These are phyloP conservation scores for Tethea ocularis DNA, from an alignment of 2,888 invertebrate species.

Conservation along the genomic window DNA sequence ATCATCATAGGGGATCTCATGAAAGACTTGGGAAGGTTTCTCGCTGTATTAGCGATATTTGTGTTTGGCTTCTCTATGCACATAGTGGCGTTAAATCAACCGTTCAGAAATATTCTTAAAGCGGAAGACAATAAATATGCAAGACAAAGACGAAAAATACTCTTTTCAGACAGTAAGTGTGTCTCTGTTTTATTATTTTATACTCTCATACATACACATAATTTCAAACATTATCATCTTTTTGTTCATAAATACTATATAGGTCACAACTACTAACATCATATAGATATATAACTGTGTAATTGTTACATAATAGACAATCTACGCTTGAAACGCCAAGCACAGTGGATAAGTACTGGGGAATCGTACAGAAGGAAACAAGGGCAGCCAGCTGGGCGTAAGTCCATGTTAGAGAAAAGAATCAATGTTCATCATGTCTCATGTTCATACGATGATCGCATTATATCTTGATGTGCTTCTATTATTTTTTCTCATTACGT, in stretches of 20 bases:
- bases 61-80: conserved; percentile 99
- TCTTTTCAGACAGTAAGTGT: conserved; percentile 90
- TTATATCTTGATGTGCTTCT: conserved; percentile 78
- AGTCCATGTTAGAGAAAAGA: conserved; percentile 71
- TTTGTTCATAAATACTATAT: too few relatives aligned
- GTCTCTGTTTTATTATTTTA: conserved; percentile 33
- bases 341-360: conserved; percentile 69
- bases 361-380: conserved; percentile 86
- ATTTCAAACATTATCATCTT: neutral
- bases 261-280: too few relatives aligned
- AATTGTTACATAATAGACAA: conserved; percentile 65
- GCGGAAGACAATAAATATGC: conserved; percentile 85
- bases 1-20: conserved; percentile 98
- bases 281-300: conserved; percentile 29
- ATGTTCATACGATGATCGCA: conserved; percentile 73
- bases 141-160: conserved; percentile 78
- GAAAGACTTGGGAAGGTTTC: conserved; percentile 97
- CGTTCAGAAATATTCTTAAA: conserved; percentile 88
- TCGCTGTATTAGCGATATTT: conserved; percentile 98
- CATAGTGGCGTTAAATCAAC: conserved; percentile 97
- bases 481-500: conserved; percentile 55
- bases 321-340: conserved; percentile 75
- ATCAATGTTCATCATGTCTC: conserved; percentile 41
- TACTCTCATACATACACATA: conserved; percentile 12
- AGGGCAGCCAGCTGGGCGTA: conserved; percentile 84